These are phyloP conservation scores for Globia sparganii DNA, from an alignment of 2,888 invertebrate genomes.

Conservation along the genomic window DNA sequence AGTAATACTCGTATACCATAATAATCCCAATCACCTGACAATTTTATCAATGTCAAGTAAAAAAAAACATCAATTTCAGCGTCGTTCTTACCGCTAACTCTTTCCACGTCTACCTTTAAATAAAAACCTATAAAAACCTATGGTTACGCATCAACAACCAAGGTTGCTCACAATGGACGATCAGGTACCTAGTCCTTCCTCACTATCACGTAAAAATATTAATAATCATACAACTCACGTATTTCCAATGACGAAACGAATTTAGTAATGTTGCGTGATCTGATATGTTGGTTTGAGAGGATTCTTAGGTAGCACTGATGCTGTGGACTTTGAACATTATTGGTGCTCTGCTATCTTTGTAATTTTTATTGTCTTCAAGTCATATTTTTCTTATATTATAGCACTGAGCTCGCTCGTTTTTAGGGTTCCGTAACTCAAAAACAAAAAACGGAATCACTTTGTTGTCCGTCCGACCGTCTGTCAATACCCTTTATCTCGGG, in stretches of 20 bases:
- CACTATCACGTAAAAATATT: slow-evolving; percentile 56
- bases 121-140: slow-evolving; percentile 44
- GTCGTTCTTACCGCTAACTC: slow-evolving; percentile 11
- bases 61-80: slow-evolving; percentile 30
- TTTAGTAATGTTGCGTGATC: slow-evolving; percentile 48
- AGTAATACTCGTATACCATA: slow-evolving; percentile 13
- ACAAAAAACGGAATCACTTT: too few species aligned
- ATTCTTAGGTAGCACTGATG: background rate
- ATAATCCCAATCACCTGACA: slow-evolving; percentile 33
- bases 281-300: background rate
- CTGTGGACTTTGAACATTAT: background rate
- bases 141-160: slow-evolving; percentile 52
- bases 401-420: too few species aligned
- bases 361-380: background rate
- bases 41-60: slow-evolving; percentile 23
- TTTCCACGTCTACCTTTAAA: slow-evolving; percentile 18
- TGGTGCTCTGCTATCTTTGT: background rate
- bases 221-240: slow-evolving; percentile 49
- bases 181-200: slow-evolving; percentile 37
- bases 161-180: slow-evolving; percentile 32
- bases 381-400: too few species aligned
- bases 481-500: too few species aligned
- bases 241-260: slow-evolving; percentile 45
- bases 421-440: too few species aligned
- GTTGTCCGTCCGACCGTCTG: too few species aligned